Evolutionary conservation across 1,140 invertebrate genomes (phyloP).

Genomic region (Nomia melanderi): DNA sequence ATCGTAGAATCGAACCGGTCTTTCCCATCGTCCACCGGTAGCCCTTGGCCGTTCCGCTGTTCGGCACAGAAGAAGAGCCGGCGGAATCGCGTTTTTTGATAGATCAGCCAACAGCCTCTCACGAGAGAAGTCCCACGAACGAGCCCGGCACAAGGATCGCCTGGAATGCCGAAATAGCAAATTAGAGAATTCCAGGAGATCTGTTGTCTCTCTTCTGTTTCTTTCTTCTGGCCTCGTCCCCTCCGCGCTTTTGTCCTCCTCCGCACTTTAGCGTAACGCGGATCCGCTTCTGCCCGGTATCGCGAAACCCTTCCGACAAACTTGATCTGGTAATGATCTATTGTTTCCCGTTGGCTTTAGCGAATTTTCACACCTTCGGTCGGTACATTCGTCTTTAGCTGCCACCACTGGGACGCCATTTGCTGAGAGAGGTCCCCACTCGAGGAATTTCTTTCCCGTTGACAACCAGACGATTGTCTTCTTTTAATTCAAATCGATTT

Average conservation of each 20-base stretch:
- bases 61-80: constrained; percentile 45
- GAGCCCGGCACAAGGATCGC: constrained; percentile 57
- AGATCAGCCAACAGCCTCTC: constrained; percentile 72
- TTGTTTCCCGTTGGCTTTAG: neutral
- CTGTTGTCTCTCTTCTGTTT: constrained; percentile 42
- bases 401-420: neutral
- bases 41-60: constrained; percentile 12
- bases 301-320: constrained; percentile 14
- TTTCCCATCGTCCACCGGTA: constrained; percentile 18
- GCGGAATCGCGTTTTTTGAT: constrained; percentile 76
- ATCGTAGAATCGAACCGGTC: constrained; percentile 35
- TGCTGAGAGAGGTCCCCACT: neutral
- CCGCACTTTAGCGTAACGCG: constrained; percentile 13
- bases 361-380: neutral
- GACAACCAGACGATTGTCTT: too few species aligned
- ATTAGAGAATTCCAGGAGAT: constrained; percentile 77
- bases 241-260: constrained; percentile 37
- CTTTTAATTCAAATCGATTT: too few species aligned
- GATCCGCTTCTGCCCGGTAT: neutral
- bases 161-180: constrained; percentile 79
- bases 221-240: constrained; percentile 41
- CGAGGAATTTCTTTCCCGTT: neutral
- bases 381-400: neutral
- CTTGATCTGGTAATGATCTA: constrained; percentile 22
- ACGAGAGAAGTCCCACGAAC: constrained; percentile 74